A percentile compares a stretch with the other conserved stretches of the same genome.
Evolutionary conservation across 2,113 vertebrate genomes (phyloP).

Genomic region (Toxostoma redivivum): DNA sequence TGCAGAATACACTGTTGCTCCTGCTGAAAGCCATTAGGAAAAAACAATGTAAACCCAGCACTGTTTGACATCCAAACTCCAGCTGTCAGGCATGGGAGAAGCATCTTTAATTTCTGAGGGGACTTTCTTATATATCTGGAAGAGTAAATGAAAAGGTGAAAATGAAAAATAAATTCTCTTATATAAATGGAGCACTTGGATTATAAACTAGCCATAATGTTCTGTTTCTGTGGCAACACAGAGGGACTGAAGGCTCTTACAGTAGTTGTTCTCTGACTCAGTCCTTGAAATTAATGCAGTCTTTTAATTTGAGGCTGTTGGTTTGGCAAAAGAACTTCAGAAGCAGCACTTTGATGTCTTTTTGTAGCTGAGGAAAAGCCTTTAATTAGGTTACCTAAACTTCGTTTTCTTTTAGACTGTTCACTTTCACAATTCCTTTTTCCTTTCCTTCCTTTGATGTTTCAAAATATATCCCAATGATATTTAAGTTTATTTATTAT

Average conservation of each 20-base stretch:
- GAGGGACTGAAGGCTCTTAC: slow-evolving; percentile 6
- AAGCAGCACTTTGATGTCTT: slow-evolving; percentile 58
- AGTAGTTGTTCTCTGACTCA: slow-evolving; percentile 40
- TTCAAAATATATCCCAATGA: slow-evolving; percentile 63
- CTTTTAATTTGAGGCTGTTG: slow-evolving; percentile 58
- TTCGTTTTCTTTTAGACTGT: slow-evolving; percentile 65
- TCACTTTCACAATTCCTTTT: slow-evolving; percentile 54
- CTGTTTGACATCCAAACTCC: background rate
- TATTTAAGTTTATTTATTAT: slow-evolving; percentile 76
- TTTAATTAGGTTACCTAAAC: slow-evolving; percentile 68
- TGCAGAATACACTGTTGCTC: background rate
- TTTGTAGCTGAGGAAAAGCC: slow-evolving; percentile 48
- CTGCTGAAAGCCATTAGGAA: background rate
- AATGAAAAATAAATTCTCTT: slow-evolving; percentile 54
- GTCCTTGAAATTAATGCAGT: slow-evolving; percentile 60
- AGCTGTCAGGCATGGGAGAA: background rate
- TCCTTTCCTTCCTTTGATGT: slow-evolving; percentile 65
- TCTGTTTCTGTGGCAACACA: slow-evolving; percentile 52
- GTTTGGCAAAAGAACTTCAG: slow-evolving; percentile 54
- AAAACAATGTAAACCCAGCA: background rate
- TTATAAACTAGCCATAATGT: slow-evolving; percentile 48
- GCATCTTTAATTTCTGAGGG: slow-evolving; percentile 29
- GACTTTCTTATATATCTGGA: background rate
- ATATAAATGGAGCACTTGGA: slow-evolving; percentile 35
- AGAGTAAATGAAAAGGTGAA: slow-evolving; percentile 36